A percentile compares a stretch with the other conserved stretches of the same genome.
These are phyloP conservation scores for Panurus biarmicus DNA, from an alignment of 2,113 vertebrate genomes.

Conservation along the genomic window DNA sequence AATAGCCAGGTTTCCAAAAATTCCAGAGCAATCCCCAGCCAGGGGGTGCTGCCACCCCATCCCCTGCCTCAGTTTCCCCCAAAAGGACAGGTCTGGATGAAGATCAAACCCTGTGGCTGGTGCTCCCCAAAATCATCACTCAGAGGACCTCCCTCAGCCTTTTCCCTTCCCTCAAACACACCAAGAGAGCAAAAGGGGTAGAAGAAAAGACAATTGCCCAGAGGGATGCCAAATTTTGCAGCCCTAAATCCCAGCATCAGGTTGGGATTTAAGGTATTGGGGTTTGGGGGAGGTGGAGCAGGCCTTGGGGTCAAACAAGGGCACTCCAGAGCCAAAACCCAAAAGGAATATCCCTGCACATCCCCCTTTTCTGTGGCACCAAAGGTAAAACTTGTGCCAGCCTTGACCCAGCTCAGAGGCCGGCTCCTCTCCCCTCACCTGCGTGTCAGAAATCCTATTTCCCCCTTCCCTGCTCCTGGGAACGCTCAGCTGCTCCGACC, in stretches of 20 bases:
- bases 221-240: accelerated
- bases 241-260: accelerated
- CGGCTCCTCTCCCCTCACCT: background rate
- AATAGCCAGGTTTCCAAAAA: background rate
- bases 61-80: background rate
- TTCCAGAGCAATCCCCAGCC: background rate
- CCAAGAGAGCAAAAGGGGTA: background rate
- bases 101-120: background rate
- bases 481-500: accelerated
- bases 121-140: background rate
- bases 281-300: background rate
- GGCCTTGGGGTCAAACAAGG: background rate
- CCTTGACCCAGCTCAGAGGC: background rate
- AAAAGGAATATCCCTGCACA: background rate
- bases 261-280: background rate
- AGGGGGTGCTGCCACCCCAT: background rate
- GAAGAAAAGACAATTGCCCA: background rate
- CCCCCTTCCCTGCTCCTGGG: background rate
- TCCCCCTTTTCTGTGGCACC: background rate
- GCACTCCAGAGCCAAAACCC: background rate
- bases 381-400: background rate
- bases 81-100: background rate
- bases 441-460: accelerated
- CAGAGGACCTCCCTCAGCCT: background rate
- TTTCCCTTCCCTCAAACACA: background rate